Percentiles rank a stretch among this genome's conserved stretches.
Conservation (phyloP, 2,113 vertebrate species). For the Laticauda colubrina region DNA sequence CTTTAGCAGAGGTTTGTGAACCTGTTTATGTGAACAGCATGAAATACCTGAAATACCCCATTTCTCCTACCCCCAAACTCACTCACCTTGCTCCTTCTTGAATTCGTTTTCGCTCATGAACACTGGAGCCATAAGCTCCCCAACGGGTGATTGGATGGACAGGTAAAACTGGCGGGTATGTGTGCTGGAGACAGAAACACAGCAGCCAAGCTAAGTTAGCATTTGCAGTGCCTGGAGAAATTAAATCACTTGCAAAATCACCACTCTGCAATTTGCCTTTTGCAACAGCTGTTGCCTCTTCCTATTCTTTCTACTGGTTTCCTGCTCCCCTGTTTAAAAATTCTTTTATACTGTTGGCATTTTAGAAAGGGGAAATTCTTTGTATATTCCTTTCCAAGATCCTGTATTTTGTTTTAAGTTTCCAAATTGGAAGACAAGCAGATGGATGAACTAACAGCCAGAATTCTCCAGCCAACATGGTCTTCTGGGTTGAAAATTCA, state of each 20-base stretch:
- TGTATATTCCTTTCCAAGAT: neutral
- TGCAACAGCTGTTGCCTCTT: too few relatives aligned
- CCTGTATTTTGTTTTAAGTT: neutral
- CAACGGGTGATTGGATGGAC: constrained; percentile 93
- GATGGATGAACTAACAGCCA: neutral
- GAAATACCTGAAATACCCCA: too few relatives aligned
- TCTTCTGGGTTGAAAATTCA: neutral
- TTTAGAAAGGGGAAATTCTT: neutral
- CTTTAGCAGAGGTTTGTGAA: too few relatives aligned
- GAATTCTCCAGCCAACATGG: neutral
- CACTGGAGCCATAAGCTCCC: constrained; percentile 89
- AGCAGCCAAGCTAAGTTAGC: fast-evolving
- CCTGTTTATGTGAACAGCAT: neutral
- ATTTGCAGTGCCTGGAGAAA: neutral
- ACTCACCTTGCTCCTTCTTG: constrained; percentile 94
- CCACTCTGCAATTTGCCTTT: neutral
- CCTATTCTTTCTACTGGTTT: neutral
- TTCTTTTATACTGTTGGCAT: neutral
- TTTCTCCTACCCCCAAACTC: neutral
- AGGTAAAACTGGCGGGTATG: constrained; percentile 92
- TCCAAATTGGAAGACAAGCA: neutral
- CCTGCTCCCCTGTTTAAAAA: neutral
- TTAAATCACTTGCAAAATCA: neutral
- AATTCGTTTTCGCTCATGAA: constrained; percentile 98
- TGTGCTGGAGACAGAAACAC: constrained; percentile 73